These are phyloP conservation scores for Pogona vitticeps DNA, from an alignment of 2,113 vertebrate species.

Conservation along the genomic window DNA sequence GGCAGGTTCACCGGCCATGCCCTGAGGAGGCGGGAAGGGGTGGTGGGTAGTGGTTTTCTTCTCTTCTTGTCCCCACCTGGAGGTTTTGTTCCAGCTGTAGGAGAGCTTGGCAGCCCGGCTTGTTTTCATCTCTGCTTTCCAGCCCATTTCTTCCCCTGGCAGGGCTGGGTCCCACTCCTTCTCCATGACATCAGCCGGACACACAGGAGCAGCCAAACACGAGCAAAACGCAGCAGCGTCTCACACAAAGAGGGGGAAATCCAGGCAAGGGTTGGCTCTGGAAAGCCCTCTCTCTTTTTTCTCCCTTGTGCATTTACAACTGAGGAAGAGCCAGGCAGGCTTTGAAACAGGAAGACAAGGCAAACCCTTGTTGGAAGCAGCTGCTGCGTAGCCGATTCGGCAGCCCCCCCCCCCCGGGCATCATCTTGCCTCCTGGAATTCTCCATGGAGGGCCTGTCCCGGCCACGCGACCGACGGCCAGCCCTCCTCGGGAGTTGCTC, in stretches of 20 bases:
- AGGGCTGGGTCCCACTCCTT: background rate
- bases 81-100: background rate
- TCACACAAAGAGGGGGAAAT: background rate
- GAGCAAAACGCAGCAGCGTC: background rate
- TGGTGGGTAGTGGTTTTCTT: too few species aligned
- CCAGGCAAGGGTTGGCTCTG: background rate
- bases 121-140: background rate
- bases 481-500: too few species aligned
- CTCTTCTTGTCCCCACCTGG: too few species aligned
- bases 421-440: background rate
- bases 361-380: too few species aligned
- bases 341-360: background rate
- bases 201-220: background rate
- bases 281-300: too few species aligned
- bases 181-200: background rate
- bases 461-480: too few species aligned
- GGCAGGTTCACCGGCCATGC: too few species aligned
- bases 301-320: background rate
- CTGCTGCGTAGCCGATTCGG: background rate
- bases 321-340: background rate
- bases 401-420: too few species aligned
- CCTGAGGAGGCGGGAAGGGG: background rate
- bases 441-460: background rate
- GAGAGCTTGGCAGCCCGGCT: background rate
- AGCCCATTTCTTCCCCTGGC: background rate